These are phyloP conservation scores for Pedionomus torquatus DNA, from an alignment of 2,113 vertebrate genomes.

Conservation along the genomic window DNA sequence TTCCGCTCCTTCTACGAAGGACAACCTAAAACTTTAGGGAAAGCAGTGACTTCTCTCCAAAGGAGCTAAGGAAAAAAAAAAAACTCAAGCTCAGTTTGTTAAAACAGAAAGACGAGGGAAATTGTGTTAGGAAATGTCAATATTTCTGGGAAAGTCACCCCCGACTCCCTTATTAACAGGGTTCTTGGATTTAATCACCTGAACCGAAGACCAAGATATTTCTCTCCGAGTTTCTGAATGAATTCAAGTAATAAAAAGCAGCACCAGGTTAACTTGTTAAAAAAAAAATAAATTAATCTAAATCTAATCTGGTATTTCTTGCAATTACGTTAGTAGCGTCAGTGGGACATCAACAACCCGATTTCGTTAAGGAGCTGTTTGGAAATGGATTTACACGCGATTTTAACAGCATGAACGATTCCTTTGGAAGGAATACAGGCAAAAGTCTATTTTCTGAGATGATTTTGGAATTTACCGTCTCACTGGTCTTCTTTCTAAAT, in stretches of 20 bases:
- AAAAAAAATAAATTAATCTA: background rate
- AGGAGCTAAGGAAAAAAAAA: background rate
- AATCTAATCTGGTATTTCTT: background rate
- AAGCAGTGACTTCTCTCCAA: background rate
- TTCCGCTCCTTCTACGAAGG: background rate
- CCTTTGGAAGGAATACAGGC: background rate
- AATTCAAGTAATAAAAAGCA: background rate
- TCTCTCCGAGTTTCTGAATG: background rate
- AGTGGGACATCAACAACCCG: background rate
- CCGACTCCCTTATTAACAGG: too few species aligned
- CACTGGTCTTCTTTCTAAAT: background rate
- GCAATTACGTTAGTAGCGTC: background rate
- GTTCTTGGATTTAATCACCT: background rate
- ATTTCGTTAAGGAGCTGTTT: background rate
- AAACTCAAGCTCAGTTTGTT: background rate
- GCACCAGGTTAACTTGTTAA: background rate
- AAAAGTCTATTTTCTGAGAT: background rate
- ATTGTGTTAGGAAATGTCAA: background rate
- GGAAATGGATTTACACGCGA: background rate
- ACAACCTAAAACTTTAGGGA: background rate
- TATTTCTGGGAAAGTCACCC: background rate
- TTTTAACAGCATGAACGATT: background rate
- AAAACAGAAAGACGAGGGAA: background rate
- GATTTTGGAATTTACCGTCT: background rate
- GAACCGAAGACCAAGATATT: background rate